Base-by-base conservation (phyloP, 1,140 invertebrate species). In the Sitodiplosis mosellana region DNA sequence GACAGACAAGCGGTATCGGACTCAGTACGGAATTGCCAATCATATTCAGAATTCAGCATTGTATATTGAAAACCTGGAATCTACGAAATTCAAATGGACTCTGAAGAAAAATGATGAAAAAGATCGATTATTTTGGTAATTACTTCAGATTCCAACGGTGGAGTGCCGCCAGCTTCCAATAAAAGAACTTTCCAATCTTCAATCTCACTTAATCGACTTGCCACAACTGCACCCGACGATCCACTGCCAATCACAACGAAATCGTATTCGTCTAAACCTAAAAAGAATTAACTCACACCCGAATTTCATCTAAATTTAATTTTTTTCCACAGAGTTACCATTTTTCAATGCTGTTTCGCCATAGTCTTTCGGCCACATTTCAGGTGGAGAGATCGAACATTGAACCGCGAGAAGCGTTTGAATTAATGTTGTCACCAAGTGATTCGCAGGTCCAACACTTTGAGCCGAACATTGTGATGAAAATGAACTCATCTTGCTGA, bases 1-100 rank as follows among this genome's bases (percentile, higher is more conserved):
- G 65, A 64, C 37, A 70, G 61, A 51, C 80, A 80, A 15, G 70
- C 66, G 1, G 56, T 57, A 0, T 55, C 54, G 52, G 79, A 70
- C 0, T 79, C 74, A 0, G 77, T 77, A 49, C 69, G 59, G 55
- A 82, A 85, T 40, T 68, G 56, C 73, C 81, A 87, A 54, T 81
- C 79, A 15, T 71, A 64, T 0, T 60, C 43, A 0, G 66, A 64
- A n/a, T 63, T 61, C 48, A 75, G 69, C 1, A 74, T 55, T 1
- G 56, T 45, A 20, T 73, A 58, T n/a, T 43, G 18, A n/a, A n/a
- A 43, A 20, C 41, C 18, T 5, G 41, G 41, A 18, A 43, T 18
- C 41, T 43, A 43, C 2, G 20, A 18, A 21, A 5, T 48, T 42
- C 40, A 38, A 12, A 22, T 33, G 7, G 21, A 18, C 27, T 44